These are phyloP conservation scores for Tenualosa ilisha DNA, from an alignment of 2,797 vertebrate genomes.

Conservation along the genomic window DNA sequence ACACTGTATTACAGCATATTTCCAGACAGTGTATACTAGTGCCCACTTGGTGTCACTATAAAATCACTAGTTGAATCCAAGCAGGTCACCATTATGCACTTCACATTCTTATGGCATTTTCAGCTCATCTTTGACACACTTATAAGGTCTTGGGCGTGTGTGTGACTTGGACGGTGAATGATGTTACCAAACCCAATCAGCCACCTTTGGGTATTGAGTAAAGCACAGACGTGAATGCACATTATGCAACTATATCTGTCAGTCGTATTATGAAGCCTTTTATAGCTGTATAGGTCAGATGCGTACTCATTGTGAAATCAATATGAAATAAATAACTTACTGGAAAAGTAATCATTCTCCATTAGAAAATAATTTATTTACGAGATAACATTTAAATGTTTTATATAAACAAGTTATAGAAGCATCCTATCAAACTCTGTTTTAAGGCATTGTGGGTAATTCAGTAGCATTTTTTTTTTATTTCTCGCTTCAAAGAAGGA, in stretches of 20 bases:
- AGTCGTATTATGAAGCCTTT: not conserved
- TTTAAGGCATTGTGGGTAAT: not conserved
- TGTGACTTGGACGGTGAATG: not conserved
- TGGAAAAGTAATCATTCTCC: not conserved
- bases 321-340: not conserved
- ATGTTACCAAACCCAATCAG: not conserved
- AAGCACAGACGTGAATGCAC: not conserved
- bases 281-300: not conserved
- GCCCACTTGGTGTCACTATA: conserved; percentile 10
- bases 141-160: not conserved
- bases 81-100: not conserved
- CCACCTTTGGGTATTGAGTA: not conserved
- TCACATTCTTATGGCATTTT: not conserved
- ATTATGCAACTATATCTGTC: not conserved
- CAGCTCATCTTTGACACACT: not conserved
- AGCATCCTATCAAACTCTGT: not conserved
- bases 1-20: not conserved
- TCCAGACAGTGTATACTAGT: not conserved
- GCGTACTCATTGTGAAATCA: not conserved
- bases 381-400: not conserved
- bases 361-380: conserved; percentile 13
- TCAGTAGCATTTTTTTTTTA: not conserved
- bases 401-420: not conserved
- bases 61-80: not conserved
- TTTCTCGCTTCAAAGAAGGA: not conserved